Conservation (phyloP, 1,140 invertebrate species). For the Muscidifurax raptorellus region DNA sequence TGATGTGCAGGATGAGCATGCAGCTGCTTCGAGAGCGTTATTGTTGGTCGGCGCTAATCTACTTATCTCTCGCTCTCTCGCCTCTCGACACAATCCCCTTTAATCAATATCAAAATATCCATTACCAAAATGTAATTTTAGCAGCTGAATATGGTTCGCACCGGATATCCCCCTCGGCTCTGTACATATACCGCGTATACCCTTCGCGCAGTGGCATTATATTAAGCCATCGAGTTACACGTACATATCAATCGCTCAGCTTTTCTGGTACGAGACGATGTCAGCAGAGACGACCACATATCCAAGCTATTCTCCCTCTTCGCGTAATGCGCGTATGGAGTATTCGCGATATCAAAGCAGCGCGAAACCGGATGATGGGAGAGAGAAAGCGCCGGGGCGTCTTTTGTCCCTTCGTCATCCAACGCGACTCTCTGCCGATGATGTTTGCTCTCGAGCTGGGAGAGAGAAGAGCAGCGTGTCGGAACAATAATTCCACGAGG, state of each 20-base stretch:
- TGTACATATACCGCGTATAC: neutral
- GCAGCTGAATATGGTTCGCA: neutral
- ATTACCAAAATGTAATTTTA: slow-evolving; percentile 29
- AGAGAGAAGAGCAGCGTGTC: neutral
- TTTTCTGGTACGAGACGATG: neutral
- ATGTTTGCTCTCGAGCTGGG: slow-evolving; percentile 2
- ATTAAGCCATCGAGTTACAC: neutral
- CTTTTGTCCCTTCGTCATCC: slow-evolving; percentile 27
- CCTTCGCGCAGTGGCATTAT: no score
- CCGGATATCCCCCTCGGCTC: neutral
- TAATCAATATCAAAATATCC: slow-evolving; percentile 13
- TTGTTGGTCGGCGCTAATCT: neutral
- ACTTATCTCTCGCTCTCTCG: neutral
- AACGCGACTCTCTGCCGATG: neutral
- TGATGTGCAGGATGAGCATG: no score
- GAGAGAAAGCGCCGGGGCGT: neutral
- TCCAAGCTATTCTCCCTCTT: neutral
- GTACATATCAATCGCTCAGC: neutral
- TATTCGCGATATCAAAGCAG: slow-evolving; percentile 1
- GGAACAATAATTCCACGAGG: neutral
- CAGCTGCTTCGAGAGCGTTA: no score
- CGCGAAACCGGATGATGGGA: neutral
- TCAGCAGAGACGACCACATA: neutral
- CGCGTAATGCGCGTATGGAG: neutral
- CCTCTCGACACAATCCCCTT: neutral